Evolutionary conservation across 2,888 invertebrate genomes (phyloP).

Genomic region (Drosophila dives): DNA sequence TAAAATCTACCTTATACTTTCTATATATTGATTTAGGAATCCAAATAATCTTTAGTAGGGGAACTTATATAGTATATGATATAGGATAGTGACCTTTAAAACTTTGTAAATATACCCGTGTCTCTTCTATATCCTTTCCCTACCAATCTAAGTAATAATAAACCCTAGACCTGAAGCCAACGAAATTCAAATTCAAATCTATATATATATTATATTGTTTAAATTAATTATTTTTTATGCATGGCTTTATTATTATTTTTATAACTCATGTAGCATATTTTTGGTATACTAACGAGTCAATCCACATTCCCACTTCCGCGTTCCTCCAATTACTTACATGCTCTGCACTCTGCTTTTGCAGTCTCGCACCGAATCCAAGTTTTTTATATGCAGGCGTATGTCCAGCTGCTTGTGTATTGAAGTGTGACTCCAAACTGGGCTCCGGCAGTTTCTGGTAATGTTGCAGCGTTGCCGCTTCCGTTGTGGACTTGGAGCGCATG

Average conservation of each 20-base stretch:
- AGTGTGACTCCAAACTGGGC: slow-evolving; percentile 69
- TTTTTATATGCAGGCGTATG: slow-evolving; percentile 68
- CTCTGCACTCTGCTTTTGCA: slow-evolving; percentile 55
- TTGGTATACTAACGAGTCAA: neutral
- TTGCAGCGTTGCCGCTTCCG: slow-evolving; percentile 71
- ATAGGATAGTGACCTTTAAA: neutral
- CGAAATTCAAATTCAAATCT: neutral
- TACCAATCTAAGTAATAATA: neutral
- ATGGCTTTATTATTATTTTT: neutral
- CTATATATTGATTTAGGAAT: neutral
- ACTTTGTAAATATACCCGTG: neutral
- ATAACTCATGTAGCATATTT: neutral
- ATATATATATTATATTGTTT: neutral
- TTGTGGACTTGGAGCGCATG: slow-evolving; percentile 63
- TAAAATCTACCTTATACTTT: neutral
- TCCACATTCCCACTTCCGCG: neutral
- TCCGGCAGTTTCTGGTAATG: slow-evolving; percentile 80
- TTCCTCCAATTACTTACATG: slow-evolving; percentile 42
- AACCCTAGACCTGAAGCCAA: neutral
- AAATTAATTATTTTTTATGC: neutral
- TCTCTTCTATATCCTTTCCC: neutral
- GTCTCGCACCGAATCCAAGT: slow-evolving; percentile 68
- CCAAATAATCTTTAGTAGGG: neutral
- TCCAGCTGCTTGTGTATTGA: slow-evolving; percentile 70
- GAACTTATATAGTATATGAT: too few species aligned